These are phyloP conservation scores for Cossypha dichroa DNA, from an alignment of 2,797 vertebrate genomes.

Conservation along the genomic window DNA sequence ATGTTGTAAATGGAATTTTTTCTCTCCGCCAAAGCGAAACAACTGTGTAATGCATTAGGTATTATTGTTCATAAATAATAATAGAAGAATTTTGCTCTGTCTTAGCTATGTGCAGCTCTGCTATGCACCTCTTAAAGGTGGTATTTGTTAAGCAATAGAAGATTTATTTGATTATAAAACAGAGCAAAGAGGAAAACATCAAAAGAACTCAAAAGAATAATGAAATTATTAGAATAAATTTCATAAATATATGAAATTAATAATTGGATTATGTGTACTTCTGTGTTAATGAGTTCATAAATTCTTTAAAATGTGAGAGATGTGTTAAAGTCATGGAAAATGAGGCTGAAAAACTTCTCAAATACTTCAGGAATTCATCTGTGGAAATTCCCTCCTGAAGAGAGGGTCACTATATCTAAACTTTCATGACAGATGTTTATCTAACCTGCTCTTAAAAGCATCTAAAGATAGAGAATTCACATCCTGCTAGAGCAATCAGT, in stretches of 20 bases:
- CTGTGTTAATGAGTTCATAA: neutral
- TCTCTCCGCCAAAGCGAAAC: neutral
- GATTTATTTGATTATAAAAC: neutral
- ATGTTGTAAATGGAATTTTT: neutral
- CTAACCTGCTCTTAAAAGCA: slow-evolving; percentile 21
- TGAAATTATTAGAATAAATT: neutral
- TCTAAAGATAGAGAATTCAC: neutral
- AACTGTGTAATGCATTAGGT: neutral
- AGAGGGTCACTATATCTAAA: neutral
- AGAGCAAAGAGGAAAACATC: neutral
- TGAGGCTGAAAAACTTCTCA: neutral
- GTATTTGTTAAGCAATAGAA: neutral
- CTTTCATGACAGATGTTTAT: slow-evolving; percentile 30
- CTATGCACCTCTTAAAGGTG: neutral
- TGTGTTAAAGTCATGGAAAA: neutral
- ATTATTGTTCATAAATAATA: slow-evolving; percentile 20
- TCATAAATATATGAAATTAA: neutral
- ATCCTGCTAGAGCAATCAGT: neutral
- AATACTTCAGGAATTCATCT: neutral
- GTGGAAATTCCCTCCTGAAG: neutral
- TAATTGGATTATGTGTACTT: neutral
- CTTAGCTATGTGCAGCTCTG: neutral
- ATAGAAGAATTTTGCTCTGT: neutral
- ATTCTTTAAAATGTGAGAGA: neutral
- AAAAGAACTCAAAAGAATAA: neutral